Evolutionary conservation across 1,140 invertebrate genomes (phyloP), one percentile per base, ranked within the genome.

Genomic region (Lycorma delicatula): DNA sequence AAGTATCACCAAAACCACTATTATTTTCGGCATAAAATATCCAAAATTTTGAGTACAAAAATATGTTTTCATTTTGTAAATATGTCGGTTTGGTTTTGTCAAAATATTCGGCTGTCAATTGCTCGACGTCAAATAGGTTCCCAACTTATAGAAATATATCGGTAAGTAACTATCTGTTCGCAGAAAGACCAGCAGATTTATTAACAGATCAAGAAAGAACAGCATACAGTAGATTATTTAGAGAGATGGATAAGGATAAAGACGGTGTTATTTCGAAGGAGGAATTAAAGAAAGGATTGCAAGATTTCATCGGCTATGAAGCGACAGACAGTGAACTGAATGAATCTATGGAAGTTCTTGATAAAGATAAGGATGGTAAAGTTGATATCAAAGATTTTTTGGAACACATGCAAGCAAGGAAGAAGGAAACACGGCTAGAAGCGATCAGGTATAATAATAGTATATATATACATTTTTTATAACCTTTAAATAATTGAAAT

Each of bases 381-480:
- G 36, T 41, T 3, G 36, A 41, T 12, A 41, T 41, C 36, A 41
- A 41, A 3, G 36, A 41, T 11, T 41, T 41, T 41, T 20, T 41
- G 36, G 3, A 41, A 11, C 36, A 41, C 11, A 41, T 41, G 36
- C 36, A 41, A 20, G 36, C 36, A 4, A 41, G 36, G 36, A 41
- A 41, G 36, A 41, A 20, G n/a, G 36, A 41, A 20, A 41, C 36
- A 41, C 36, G 36, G 36, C 36, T 41, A 16, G 36, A 41, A 41
- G 36, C 36, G n/a, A 41, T 41, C 36, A 41, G 36, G 36, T 41
- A 41, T 12, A 41, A 34, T 34, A n/a, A 34, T 34, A 34, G n/a
- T 34, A 34, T 34, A 9, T 34, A n/a, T 34, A n/a, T n/a, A n/a
- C n/a, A n/a, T n/a, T n/a, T n/a, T n/a, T n/a, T n/a, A n/a, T n/a